Evolutionary conservation across 2,888 invertebrate genomes (phyloP).

Genomic region (Venusia cambrica): DNA sequence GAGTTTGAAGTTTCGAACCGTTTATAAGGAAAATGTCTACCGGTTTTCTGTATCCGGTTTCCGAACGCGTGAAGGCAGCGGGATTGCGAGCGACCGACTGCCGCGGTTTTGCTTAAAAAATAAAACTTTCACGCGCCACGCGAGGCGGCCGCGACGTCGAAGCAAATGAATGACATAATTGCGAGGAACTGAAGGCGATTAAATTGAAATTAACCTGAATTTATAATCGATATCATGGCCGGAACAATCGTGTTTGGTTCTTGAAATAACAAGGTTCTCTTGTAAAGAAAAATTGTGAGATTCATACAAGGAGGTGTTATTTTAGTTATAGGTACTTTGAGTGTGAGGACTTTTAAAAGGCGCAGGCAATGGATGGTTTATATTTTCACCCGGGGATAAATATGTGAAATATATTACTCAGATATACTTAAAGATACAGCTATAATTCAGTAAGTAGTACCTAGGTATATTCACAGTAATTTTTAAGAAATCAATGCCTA

Average conservation of each 20-base stretch:
- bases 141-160: conserved; percentile 4
- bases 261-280: not conserved
- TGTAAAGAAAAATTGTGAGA: no score
- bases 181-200: conserved; percentile 15
- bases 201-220: conserved; percentile 23
- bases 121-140: conserved; percentile 19
- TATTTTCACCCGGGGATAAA: no score
- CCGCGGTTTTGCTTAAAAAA: conserved; percentile 6
- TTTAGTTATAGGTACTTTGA: no score
- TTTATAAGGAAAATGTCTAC: no score
- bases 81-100: conserved; percentile 22
- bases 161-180: conserved; percentile 17
- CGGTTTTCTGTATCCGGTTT: conserved; percentile 18
- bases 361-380: no score
- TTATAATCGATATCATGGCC: conserved; percentile 12
- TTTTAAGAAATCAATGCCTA: no score
- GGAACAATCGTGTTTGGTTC: conserved; percentile 5
- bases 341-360: no score
- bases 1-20: conserved; percentile 22
- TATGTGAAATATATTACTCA: no score
- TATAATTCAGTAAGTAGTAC: no score
- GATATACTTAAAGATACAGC: no score
- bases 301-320: no score
- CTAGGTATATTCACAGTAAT: no score
- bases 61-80: conserved; percentile 19